Evolutionary conservation across 2,888 invertebrate species (phyloP).

Genomic region (Erebia palarica): DNA sequence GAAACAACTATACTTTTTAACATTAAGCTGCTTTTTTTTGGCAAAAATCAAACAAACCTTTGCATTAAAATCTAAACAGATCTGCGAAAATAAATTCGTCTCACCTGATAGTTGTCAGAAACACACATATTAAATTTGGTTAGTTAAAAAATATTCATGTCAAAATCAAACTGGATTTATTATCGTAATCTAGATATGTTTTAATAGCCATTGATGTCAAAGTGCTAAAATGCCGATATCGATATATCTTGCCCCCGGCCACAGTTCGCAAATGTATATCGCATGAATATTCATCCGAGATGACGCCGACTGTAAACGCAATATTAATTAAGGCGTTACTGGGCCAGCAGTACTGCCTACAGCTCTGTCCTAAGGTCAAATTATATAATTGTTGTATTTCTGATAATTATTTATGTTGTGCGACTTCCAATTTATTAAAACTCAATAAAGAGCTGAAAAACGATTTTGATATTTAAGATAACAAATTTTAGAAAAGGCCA

Average conservation of each 20-base stretch:
- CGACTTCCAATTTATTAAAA: slow-evolving; percentile 16
- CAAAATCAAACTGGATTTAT: slow-evolving; percentile 12
- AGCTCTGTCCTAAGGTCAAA: slow-evolving; percentile 25
- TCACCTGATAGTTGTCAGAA: not conserved
- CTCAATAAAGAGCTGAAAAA: not conserved
- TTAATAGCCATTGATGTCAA: slow-evolving; percentile 27
- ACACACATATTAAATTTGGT: not conserved
- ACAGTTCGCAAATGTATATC: slow-evolving; percentile 39
- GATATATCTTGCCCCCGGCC: slow-evolving; percentile 34
- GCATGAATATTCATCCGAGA: slow-evolving; percentile 49
- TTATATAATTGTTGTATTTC: slow-evolving; percentile 30
- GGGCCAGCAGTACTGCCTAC: slow-evolving; percentile 26
- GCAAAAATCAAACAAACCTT: not conserved
- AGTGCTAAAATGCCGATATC: slow-evolving; percentile 39
- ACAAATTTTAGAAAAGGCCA: no score
- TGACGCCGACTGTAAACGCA: slow-evolving; percentile 39
- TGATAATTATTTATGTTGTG: slow-evolving; percentile 19
- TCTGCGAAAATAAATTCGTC: slow-evolving; percentile 4
- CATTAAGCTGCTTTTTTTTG: no score
- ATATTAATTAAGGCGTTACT: slow-evolving; percentile 39
- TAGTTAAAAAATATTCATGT: slow-evolving; percentile 6
- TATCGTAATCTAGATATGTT: slow-evolving; percentile 24
- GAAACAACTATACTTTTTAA: no score
- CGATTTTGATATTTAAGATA: no score
- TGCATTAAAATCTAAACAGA: not conserved